Evolutionary conservation across 2,888 invertebrate species (phyloP), one percentile per base, ranked within the genome.

Genomic region (Parapristionchus giblindavisi): DNA sequence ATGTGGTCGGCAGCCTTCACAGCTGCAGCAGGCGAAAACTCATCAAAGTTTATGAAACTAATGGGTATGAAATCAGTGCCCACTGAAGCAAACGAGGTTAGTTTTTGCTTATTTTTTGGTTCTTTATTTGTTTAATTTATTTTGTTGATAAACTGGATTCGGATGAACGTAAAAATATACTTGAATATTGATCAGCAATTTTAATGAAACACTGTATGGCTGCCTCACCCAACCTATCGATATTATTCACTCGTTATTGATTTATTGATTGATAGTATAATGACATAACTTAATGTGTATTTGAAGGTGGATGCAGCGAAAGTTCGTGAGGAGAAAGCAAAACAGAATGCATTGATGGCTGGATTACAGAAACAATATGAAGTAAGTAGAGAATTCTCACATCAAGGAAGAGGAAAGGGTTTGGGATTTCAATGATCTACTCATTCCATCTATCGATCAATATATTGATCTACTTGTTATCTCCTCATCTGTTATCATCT

Each of bases 1-100:
- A 61, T 73, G 73, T 73, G 73, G 73, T 73, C 73, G 1, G 60
- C 73, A 27, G 73, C 73, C n/a, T 51, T 73, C 61, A 61, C 60
- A 32, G 73, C 73, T 27, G 73, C 73, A n/a, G 14, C 61, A 2
- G 60, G 73, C 21, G 73, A 48, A 3, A 52, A 73, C 24, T 61
- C 73, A 6, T 36, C 43, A 48, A 73, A 73, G 36, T 73, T 73
- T 51, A 60, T 61, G 60, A 60, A 61, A n/a, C 36, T 73, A 48
- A 73, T 73, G 73, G 73, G 73, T 32, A 73, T 73, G 34, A 73
- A 73, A 61, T 51, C 29, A n/a, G 73, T 34, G 21, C 60, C 73
- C 17, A 61, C 27, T 8, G 61, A n/a, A 3, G 14, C 43, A 6
- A 34, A 71, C 1, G 27, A 24, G 36, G 54, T 71, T n/a, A 56